Evolutionary conservation across 1,140 invertebrate species (phyloP).

Genomic region (Leptinotarsa defecta): DNA sequence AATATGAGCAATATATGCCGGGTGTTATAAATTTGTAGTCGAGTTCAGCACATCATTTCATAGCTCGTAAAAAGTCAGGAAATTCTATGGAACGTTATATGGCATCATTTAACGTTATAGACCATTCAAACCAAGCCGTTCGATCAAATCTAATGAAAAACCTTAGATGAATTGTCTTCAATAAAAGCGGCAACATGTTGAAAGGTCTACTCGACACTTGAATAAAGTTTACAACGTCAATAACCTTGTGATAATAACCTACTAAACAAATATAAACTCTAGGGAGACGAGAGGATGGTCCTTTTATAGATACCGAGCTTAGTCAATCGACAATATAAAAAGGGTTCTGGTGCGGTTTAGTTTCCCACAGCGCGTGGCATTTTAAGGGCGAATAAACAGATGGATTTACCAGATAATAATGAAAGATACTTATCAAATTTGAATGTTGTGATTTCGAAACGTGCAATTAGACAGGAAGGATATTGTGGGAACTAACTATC

Average conservation of each 20-base stretch:
- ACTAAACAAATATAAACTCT: not conserved
- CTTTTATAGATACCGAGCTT: not conserved
- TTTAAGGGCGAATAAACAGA: slow-evolving; percentile 5
- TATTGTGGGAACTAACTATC: not conserved
- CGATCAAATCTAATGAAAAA: slow-evolving; percentile 1
- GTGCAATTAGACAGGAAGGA: slow-evolving; percentile 2
- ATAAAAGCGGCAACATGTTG: not conserved
- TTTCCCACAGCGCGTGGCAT: slow-evolving; percentile 2
- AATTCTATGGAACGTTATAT: slow-evolving; percentile 6
- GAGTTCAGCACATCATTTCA: not conserved
- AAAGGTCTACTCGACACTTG: not conserved
- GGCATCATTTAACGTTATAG: slow-evolving; percentile 6
- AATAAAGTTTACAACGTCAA: slow-evolving; percentile 6
- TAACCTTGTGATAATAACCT: slow-evolving; percentile 1
- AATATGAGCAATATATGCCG: not conserved
- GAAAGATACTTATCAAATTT: slow-evolving; percentile 7
- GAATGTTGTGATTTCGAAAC: slow-evolving; percentile 8
- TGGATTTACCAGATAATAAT: slow-evolving; percentile 3
- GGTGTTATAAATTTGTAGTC: not conserved
- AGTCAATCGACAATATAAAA: not conserved
- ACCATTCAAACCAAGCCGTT: not conserved
- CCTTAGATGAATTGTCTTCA: not conserved
- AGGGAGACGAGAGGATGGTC: not conserved
- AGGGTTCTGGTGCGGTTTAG: slow-evolving; percentile 4
- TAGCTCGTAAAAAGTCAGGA: not conserved